Percentiles rank a stretch among this genome's conserved stretches.
Conservation (phyloP, 2,797 vertebrate species). For the Anguilla pacifica region DNA sequence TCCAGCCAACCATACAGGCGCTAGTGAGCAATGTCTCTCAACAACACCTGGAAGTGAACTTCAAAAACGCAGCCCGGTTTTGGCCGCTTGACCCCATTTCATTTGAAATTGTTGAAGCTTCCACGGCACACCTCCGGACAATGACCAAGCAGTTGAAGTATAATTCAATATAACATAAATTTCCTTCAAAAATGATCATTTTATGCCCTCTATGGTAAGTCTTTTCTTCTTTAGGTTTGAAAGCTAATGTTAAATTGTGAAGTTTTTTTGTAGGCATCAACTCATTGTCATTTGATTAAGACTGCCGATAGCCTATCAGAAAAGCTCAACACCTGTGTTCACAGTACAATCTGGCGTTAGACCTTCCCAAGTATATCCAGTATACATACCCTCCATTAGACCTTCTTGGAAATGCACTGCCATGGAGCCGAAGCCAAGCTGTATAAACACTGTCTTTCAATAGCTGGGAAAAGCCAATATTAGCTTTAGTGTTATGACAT, state of each 20-base stretch:
- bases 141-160: background rate
- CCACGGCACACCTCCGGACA: too few relatives aligned
- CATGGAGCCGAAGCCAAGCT: conserved; percentile 44
- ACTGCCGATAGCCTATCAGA: conserved; percentile 14
- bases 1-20: too few relatives aligned
- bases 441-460: conserved; percentile 38
- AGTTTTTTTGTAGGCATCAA: background rate
- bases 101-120: too few relatives aligned
- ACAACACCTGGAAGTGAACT: too few relatives aligned
- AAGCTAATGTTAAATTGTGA: background rate
- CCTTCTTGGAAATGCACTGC: conserved; percentile 59
- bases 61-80: too few relatives aligned
- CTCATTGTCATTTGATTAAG: background rate
- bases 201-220: background rate
- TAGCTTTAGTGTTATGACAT: conserved; percentile 43
- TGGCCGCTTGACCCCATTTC: too few relatives aligned
- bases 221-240: background rate
- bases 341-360: conserved; percentile 52
- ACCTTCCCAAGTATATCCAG: conserved; percentile 53
- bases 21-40: too few relatives aligned
- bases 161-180: background rate
- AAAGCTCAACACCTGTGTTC: conserved; percentile 55
- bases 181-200: background rate
- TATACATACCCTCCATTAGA: conserved; percentile 50
- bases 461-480: conserved; percentile 60